These are phyloP conservation scores for Acrobasis consociella DNA, from an alignment of 2,888 invertebrate species.

Conservation along the genomic window DNA sequence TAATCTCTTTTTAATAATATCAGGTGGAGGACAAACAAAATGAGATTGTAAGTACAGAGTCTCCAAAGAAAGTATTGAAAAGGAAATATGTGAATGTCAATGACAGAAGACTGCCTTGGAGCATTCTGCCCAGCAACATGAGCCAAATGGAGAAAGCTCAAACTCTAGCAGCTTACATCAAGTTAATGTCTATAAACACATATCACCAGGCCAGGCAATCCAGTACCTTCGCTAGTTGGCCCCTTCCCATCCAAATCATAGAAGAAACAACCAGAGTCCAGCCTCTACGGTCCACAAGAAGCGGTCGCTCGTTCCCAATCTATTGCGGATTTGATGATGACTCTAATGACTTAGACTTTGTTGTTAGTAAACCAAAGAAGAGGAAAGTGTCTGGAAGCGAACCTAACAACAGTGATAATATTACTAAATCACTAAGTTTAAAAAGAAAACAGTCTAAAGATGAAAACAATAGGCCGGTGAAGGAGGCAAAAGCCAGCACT, in stretches of 20 bases:
- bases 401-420: constrained; percentile 48
- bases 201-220: constrained; percentile 69
- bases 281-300: constrained; percentile 68
- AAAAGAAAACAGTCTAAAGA: constrained; percentile 70
- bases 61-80: constrained; percentile 57
- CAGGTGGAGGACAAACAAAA: constrained; percentile 42
- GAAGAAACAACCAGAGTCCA: constrained; percentile 66
- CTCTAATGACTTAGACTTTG: constrained; percentile 69
- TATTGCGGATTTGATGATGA: constrained; percentile 76
- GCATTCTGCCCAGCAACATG: constrained; percentile 60
- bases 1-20: constrained; percentile 24
- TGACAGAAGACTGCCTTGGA: constrained; percentile 77
- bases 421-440: constrained; percentile 62
- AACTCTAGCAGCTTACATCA: constrained; percentile 69
- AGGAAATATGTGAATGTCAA: constrained; percentile 66
- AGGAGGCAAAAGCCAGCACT: constrained; percentile 54
- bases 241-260: constrained; percentile 70
- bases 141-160: constrained; percentile 69
- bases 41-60: constrained; percentile 17
- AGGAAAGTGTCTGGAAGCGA: constrained; percentile 66
- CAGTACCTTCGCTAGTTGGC: constrained; percentile 65
- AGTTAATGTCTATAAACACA: constrained; percentile 70
- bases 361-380: constrained; percentile 65
- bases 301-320: constrained; percentile 69
- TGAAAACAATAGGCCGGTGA: constrained; percentile 56